A percentile compares a stretch with the other conserved stretches of the same genome.
These are phyloP conservation scores for Drosophila micromelanica DNA, from an alignment of 1,140 invertebrate genomes.

Conservation along the genomic window DNA sequence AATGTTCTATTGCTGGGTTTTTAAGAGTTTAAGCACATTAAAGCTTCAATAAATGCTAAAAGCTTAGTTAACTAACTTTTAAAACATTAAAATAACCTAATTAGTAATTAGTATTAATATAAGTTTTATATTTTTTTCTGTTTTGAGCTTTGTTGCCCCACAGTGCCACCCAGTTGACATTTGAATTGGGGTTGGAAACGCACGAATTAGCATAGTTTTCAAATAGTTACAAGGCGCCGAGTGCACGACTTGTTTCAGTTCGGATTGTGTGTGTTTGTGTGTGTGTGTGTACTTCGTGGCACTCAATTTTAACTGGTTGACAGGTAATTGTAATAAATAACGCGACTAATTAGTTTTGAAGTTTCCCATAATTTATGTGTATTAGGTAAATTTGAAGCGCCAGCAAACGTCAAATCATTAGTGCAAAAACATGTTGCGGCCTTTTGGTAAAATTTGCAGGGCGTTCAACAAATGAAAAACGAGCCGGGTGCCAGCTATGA, in stretches of 20 bases:
- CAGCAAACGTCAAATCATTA: slow-evolving; percentile 29
- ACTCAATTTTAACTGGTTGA: slow-evolving; percentile 53
- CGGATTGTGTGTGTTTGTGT: slow-evolving; percentile 1
- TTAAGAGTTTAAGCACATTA: too few species aligned
- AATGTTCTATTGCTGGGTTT: too few species aligned
- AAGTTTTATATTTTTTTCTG: too few species aligned
- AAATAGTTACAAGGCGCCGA: slow-evolving; percentile 40
- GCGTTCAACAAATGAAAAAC: slow-evolving; percentile 2
- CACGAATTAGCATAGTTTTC: slow-evolving; percentile 71
- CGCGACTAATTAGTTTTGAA: slow-evolving; percentile 73
- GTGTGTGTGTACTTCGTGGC: slow-evolving; percentile 36
- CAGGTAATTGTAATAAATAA: slow-evolving; percentile 82
- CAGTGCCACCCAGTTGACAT: slow-evolving; percentile 61
- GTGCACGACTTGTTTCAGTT: slow-evolving; percentile 54
- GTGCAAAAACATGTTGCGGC: slow-evolving; percentile 30
- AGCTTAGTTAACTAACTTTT: too few species aligned
- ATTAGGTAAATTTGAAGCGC: slow-evolving; percentile 55
- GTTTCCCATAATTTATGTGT: slow-evolving; percentile 66
- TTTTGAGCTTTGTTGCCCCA: slow-evolving; percentile 32
- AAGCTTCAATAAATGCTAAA: too few species aligned
- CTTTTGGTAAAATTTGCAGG: slow-evolving; percentile 14
- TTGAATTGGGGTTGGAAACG: slow-evolving; percentile 49
- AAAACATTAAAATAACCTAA: too few species aligned
- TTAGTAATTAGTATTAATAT: too few species aligned
- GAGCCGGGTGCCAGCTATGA: neutral